Base-by-base conservation (phyloP, 2,797 vertebrate species). In the Eulemur coronatus region DNA sequence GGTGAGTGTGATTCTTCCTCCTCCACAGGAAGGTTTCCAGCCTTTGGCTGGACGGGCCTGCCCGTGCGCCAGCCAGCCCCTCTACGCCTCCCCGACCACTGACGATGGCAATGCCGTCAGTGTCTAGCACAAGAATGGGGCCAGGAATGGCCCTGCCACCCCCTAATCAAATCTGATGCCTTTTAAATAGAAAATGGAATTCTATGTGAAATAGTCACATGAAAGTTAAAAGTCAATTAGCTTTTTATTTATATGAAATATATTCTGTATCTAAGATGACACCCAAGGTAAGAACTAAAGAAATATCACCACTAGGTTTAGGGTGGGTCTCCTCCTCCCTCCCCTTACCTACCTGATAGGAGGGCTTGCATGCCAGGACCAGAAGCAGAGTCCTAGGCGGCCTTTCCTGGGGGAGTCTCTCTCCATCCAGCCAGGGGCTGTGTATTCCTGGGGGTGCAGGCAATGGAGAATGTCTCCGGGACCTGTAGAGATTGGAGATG, bases 1-100 rank as follows among this genome's bases (percentile, higher is more conserved):
- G 99, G 99, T 99, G 97, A 99, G 99, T 99, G 92, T 92, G 38
- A 35, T 14, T 96, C 52, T 35, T n/a, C 41, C 50, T 70, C n/a
- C 35, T 33, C 80, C 18, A 17, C 24, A 7, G 15, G 10, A 14
- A 55, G 46, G 55, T 38, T 18, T 24, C 82, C 24, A 7, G 38
- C n/a, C 95, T 52, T 33, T 26, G 65, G 82, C 17, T 30, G 67
- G n/a, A 28, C n/a, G 8, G 78, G 24, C 38, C 61, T 50, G 52
- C 67, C 33, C 26, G 50, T 30, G 14, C 26, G 2, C 38, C 50
- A 4, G 33, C 50, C 7, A 88, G 43, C 76, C 76, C 43, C 82
- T 48, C 72, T 2, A 11, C 46, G 52, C 76, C 48, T 43, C 52
- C 41, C 35, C 28, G 65, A 33, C 15, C 33, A 33, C 50, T 35